phyloP scores from a whole-genome alignment of 2,797 vertebrate genomes.

The Gymnoscopelus braueri region DNA sequence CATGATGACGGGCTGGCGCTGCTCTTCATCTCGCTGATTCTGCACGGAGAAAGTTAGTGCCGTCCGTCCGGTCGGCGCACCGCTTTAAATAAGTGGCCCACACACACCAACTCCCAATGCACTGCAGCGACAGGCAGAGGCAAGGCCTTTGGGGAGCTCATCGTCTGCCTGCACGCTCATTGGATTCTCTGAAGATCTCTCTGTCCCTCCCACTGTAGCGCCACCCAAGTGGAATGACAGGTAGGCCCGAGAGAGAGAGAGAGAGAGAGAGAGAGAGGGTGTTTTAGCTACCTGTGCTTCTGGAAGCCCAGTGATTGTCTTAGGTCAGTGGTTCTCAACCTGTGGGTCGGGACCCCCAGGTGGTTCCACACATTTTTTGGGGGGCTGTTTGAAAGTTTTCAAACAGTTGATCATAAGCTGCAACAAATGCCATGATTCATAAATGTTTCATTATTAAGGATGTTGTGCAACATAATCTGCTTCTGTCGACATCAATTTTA shows the following conservation, averaged over 20 bases:
- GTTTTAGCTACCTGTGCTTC: no score
- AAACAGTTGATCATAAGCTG: no score
- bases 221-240: constrained; percentile 56
- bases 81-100: constrained; percentile 75
- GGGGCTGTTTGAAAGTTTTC: no score
- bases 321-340: no score
- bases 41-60: constrained; percentile 78
- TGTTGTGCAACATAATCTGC: no score
- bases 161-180: constrained; percentile 58
- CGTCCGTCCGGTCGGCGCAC: constrained; percentile 69
- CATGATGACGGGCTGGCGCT: constrained; percentile 88
- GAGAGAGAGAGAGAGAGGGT: background rate
- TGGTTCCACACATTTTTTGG: no score
- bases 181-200: constrained; percentile 62
- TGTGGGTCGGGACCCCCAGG: no score
- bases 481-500: no score
- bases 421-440: no score
- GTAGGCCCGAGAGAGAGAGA: constrained; percentile 7
- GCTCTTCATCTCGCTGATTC: constrained; percentile 88
- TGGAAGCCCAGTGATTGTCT: no score
- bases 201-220: constrained; percentile 65
- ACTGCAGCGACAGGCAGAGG: constrained; percentile 68
- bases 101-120: constrained; percentile 61
- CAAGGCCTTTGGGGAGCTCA: constrained; percentile 59
- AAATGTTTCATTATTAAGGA: no score